Evolutionary conservation across 2,888 invertebrate species (phyloP), one percentile per base, ranked within the genome.

Genomic region (Melikaiella ostensackeni): DNA sequence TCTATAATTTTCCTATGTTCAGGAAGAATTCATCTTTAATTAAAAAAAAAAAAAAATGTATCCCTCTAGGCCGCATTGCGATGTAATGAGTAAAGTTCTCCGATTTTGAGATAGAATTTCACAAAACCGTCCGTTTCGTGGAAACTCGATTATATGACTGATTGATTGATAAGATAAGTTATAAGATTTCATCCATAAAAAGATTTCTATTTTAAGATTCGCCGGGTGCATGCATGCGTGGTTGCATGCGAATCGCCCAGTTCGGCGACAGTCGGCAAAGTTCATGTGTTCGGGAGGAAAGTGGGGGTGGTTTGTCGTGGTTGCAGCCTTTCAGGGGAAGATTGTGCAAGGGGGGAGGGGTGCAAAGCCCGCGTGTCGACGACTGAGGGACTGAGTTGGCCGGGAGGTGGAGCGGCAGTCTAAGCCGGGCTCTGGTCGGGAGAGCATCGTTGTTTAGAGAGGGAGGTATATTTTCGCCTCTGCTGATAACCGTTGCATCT

Each of bases 351-450:
- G 16, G 19, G 55, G 38, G 63, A 78, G 81, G 76, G 81, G 62
- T 74, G 76, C 77, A 66, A 78, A 80, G 80, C 82, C 85, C 86
- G 87, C 86, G 86, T 86, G 87, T 84, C 85, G 86, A 86, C 85
- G 85, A 86, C 86, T 86, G 85, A 38, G 30, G 85, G 85, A 86
- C 86, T 86, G 85, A 38, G 30, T 59, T 78, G 80, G 82, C 82
- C 79, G 80, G 80, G 78, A 78, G 81, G 80, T 77, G 77, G 76
- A 77, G 81, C 75, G 79, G 82, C 66, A 88, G 88, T 88, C 79
- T 82, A 83, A 86, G 87, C 86, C 88, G 88, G 87, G 84, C 82
- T 83, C 78, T 87, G 86, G 84, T 81, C 83, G 84, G 75, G 83
- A 62, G 80, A 81, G 83, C 79, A 81, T 87, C 84, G 86, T 21